Conservation (phyloP, 2,797 vertebrate genomes). For the Meda fulgida region DNA sequence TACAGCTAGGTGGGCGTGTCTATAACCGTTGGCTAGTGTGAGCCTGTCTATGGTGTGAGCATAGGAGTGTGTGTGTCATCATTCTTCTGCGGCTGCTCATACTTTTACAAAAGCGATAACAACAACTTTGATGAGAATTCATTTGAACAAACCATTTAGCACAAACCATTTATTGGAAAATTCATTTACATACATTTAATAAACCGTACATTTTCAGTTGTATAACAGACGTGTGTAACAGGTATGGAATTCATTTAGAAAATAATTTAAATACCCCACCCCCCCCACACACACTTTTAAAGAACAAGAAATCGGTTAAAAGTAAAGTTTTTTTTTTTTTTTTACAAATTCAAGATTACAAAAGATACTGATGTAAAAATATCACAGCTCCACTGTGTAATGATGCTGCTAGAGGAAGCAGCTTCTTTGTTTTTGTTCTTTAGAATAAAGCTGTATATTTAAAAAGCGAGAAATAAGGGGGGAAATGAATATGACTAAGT, state of each 20-base stretch:
- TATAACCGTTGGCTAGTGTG: conserved; percentile 47
- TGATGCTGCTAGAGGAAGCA: not conserved
- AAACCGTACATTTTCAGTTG: conserved; percentile 1
- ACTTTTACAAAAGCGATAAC: not conserved
- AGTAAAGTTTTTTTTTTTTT: not conserved
- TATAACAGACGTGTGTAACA: conserved; percentile 11
- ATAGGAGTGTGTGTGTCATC: no score
- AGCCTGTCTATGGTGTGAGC: no score
- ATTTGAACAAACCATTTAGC: not conserved
- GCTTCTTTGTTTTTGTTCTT: not conserved
- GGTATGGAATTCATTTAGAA: conserved; percentile 22
- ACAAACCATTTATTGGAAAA: conserved; percentile 29
- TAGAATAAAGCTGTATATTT: not conserved
- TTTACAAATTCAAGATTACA: conserved; percentile 2
- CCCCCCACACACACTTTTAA: not conserved
- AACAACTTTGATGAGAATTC: not conserved
- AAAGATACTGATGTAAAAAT: not conserved
- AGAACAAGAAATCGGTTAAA: not conserved
- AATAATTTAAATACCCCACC: not conserved
- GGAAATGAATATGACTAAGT: not conserved
- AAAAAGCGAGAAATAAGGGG: not conserved
- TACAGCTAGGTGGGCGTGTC: conserved; percentile 12
- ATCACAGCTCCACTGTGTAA: not conserved
- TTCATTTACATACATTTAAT: not conserved
- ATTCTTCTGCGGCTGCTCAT: not conserved